phyloP scores from a whole-genome alignment of 2,797 vertebrate genomes.

The Pipistrellus nathusii region DNA sequence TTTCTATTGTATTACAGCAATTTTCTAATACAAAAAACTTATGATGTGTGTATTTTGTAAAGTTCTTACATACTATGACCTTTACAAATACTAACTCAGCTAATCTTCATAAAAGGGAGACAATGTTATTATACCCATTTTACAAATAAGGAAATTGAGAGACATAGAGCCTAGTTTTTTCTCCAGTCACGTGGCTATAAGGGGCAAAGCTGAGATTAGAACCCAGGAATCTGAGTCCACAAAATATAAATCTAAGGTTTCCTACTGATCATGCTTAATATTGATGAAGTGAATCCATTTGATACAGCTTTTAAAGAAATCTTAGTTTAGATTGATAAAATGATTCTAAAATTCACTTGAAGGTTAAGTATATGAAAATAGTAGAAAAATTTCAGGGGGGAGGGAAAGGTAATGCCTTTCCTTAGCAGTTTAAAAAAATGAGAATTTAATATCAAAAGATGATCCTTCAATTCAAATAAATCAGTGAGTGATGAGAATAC shows the following conservation, averaged over 20 bases:
- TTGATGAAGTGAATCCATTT: background rate
- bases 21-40: no score
- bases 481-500: background rate
- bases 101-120: background rate
- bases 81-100: background rate
- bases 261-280: background rate
- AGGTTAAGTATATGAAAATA: background rate
- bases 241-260: background rate
- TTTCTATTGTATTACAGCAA: no score
- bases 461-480: background rate
- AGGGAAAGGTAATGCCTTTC: background rate
- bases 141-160: background rate
- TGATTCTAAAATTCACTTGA: constrained; percentile 35
- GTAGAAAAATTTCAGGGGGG: background rate
- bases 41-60: no score
- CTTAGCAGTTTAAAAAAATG: background rate
- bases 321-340: background rate
- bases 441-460: constrained; percentile 23
- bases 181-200: background rate
- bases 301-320: background rate
- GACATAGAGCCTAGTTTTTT: background rate
- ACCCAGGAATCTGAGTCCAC: background rate
- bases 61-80: background rate
- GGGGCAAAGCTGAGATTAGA: background rate
- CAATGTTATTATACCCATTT: background rate